A percentile compares a stretch with the other conserved stretches of the same genome.
These are phyloP conservation scores for Karalla daura DNA, from an alignment of 2,797 vertebrate genomes.

Conservation along the genomic window DNA sequence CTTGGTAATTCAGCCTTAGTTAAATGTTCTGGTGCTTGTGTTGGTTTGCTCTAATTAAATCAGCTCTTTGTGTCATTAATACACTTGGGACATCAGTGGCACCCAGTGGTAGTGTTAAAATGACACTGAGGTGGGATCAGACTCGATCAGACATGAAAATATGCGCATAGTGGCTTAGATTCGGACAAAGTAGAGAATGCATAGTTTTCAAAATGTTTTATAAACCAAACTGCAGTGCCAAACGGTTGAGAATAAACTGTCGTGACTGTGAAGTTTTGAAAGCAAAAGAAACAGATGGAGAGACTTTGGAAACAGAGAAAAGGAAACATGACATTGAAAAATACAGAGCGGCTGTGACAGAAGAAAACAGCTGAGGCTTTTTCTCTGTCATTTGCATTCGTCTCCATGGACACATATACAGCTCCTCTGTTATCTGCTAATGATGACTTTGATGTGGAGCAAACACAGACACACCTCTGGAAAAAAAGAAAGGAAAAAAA, in stretches of 20 bases:
- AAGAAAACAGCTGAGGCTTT: conserved; percentile 6
- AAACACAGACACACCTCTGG: not conserved
- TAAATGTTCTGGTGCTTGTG: too few species aligned
- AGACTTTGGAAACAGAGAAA: not conserved
- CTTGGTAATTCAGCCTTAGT: too few species aligned
- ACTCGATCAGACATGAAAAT: too few species aligned
- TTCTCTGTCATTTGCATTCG: conserved; percentile 19
- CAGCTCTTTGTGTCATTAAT: too few species aligned
- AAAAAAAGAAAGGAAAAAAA: not conserved
- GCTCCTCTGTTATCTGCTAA: conserved; percentile 33
- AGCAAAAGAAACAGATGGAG: not conserved
- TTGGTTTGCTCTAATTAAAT: too few species aligned
- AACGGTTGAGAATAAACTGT: not conserved
- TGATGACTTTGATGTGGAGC: conserved; percentile 46
- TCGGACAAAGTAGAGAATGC: too few species aligned
- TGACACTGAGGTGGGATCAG: too few species aligned
- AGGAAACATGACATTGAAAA: not conserved
- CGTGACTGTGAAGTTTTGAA: not conserved
- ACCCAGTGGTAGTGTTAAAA: too few species aligned
- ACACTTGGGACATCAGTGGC: too few species aligned
- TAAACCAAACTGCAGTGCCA: fast-evolving
- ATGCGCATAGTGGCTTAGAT: too few species aligned
- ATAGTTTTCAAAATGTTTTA: too few species aligned
- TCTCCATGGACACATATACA: not conserved
- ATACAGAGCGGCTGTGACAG: conserved; percentile 16